A percentile compares a stretch with the other conserved stretches of the same genome.
Evolutionary conservation across 1,140 invertebrate genomes (phyloP).

Genomic region (Samia ricini): DNA sequence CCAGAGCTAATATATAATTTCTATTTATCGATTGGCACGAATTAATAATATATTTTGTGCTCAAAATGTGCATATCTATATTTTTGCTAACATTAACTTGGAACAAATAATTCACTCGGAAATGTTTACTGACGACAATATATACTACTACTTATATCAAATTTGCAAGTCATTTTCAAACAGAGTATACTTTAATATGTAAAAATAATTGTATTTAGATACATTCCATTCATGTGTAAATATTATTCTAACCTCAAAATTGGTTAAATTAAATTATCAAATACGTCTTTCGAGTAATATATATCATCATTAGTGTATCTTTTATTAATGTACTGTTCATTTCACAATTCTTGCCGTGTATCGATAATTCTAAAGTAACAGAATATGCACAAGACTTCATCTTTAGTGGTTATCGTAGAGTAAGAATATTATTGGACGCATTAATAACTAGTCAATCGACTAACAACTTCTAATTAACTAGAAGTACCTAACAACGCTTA

Average conservation of each 20-base stretch:
- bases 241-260: background rate
- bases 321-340: slow-evolving; percentile 13
- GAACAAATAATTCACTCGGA: background rate
- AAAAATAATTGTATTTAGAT: background rate
- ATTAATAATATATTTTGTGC: background rate
- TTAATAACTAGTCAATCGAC: slow-evolving; percentile 51
- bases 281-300: background rate
- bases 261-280: background rate
- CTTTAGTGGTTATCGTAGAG: slow-evolving; percentile 32
- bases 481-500: background rate
- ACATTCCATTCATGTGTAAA: background rate
- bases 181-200: too few relatives aligned
- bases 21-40: background rate
- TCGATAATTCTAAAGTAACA: slow-evolving; percentile 26
- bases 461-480: slow-evolving; percentile 28
- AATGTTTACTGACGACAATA: too few relatives aligned
- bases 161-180: too few relatives aligned
- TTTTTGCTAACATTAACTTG: slow-evolving; percentile 2
- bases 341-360: slow-evolving; percentile 40
- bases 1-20: background rate
- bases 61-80: slow-evolving; percentile 13
- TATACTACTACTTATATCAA: too few relatives aligned
- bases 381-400: slow-evolving; percentile 61
- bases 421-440: slow-evolving; percentile 34
- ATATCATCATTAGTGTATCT: background rate